A percentile compares a stretch with the other conserved stretches of the same genome.
These are phyloP conservation scores for Trypoxylus dichotomus DNA, from an alignment of 1,140 invertebrate species.

Conservation along the genomic window DNA sequence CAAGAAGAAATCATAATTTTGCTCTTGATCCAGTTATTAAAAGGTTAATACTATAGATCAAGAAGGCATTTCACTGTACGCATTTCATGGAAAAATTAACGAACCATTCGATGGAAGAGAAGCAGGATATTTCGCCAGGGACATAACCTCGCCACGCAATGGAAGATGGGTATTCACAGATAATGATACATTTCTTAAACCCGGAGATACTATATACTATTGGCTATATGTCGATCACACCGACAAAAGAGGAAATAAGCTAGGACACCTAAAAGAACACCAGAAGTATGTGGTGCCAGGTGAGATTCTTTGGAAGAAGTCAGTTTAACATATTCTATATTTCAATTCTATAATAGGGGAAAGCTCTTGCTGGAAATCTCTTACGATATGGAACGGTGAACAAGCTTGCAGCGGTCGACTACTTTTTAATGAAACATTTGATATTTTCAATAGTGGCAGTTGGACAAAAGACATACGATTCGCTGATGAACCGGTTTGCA, in stretches of 20 bases:
- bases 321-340: neutral
- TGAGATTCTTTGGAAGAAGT: neutral
- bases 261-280: constrained; percentile 65
- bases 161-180: constrained; percentile 72
- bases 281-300: neutral
- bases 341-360: neutral
- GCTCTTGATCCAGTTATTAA: constrained; percentile 4
- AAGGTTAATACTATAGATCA: constrained; percentile 54
- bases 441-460: constrained; percentile 37
- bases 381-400: constrained; percentile 40
- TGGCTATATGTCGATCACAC: constrained; percentile 66
- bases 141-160: constrained; percentile 65
- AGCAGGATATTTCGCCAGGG: constrained; percentile 68
- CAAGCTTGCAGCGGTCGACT: constrained; percentile 44
- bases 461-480: constrained; percentile 57
- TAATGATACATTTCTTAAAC: constrained; percentile 60
- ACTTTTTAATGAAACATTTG: constrained; percentile 51
- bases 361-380: constrained; percentile 26
- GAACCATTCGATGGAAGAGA: constrained; percentile 72
- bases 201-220: constrained; percentile 70
- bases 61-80: constrained; percentile 70
- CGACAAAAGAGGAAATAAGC: constrained; percentile 54
- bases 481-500: constrained; percentile 49
- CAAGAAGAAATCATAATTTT: too few species aligned
- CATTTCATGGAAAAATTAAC: constrained; percentile 75